phyloP scores from a whole-genome alignment of 2,888 invertebrate genomes.

The Mimas tiliae region DNA sequence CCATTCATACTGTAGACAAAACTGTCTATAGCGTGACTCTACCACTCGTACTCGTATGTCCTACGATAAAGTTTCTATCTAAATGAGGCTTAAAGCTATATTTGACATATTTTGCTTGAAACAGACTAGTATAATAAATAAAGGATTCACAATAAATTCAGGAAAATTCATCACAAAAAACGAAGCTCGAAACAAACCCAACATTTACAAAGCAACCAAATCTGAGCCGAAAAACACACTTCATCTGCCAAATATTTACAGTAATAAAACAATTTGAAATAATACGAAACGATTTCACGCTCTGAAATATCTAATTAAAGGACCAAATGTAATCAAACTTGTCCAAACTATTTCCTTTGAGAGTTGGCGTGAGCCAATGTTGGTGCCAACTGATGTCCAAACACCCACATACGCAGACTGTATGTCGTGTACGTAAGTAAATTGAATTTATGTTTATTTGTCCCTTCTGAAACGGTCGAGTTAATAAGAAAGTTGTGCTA shows the following conservation, averaged over 20 bases:
- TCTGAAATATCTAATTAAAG: slow-evolving; percentile 17
- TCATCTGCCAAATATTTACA: background rate
- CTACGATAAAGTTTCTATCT: too few species aligned
- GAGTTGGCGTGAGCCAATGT: background rate
- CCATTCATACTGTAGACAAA: too few species aligned
- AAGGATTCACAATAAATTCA: background rate
- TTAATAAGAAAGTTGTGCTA: background rate
- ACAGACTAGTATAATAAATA: too few species aligned
- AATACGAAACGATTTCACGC: slow-evolving; percentile 12
- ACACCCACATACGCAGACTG: background rate
- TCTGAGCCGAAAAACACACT: background rate
- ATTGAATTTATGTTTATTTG: slow-evolving; percentile 6
- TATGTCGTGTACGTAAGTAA: slow-evolving; percentile 3
- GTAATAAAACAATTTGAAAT: slow-evolving; percentile 8
- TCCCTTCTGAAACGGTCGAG: background rate
- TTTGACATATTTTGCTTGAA: too few species aligned
- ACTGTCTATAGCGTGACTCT: too few species aligned
- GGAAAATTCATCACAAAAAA: background rate
- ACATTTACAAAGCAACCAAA: background rate
- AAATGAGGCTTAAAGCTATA: too few species aligned
- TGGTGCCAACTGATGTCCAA: slow-evolving; percentile 6
- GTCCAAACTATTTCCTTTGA: slow-evolving; percentile 25
- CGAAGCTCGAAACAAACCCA: background rate
- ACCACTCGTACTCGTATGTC: too few species aligned
- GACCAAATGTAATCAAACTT: slow-evolving; percentile 19